Percentiles rank a stretch among this genome's conserved stretches.
Evolutionary conservation across 2,888 invertebrate species (phyloP).

Genomic region (Rosalia funebris): DNA sequence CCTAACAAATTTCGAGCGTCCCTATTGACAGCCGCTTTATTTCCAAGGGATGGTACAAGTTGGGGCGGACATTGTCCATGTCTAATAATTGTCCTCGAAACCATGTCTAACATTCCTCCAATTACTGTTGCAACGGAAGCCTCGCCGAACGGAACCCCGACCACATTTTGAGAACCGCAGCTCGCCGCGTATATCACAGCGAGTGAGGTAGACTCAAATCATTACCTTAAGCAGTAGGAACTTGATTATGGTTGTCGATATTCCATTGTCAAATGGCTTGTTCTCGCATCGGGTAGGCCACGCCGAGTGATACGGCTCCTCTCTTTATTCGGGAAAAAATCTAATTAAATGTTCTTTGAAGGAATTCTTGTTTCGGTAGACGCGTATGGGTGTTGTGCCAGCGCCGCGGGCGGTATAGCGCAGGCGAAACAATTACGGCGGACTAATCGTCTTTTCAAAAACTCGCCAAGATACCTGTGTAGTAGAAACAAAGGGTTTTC

Average conservation of each 20-base stretch:
- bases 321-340: slow-evolving; percentile 25
- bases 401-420: slow-evolving; percentile 14
- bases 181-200: slow-evolving; percentile 1
- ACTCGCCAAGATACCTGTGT: not conserved
- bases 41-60: too few relatives aligned
- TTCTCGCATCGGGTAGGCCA: slow-evolving; percentile 49
- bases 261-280: slow-evolving; percentile 52
- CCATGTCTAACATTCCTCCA: too few relatives aligned
- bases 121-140: too few relatives aligned
- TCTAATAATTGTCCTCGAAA: too few relatives aligned
- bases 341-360: slow-evolving; percentile 26
- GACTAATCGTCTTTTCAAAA: slow-evolving; percentile 10
- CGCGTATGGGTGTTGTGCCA: slow-evolving; percentile 21
- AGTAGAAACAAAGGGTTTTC: slow-evolving; percentile 1
- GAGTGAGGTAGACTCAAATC: slow-evolving; percentile 35
- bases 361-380: slow-evolving; percentile 23
- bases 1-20: too few relatives aligned
- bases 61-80: too few relatives aligned
- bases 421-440: slow-evolving; percentile 24
- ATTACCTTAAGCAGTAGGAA: slow-evolving; percentile 51
- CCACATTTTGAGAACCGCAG: slow-evolving; percentile 22
- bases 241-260: slow-evolving; percentile 46
- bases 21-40: too few relatives aligned
- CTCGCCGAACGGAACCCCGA: not conserved
- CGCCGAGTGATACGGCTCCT: slow-evolving; percentile 37